Conservation (phyloP, 2,797 vertebrate genomes). For the Artibeus jamaicensis region DNA sequence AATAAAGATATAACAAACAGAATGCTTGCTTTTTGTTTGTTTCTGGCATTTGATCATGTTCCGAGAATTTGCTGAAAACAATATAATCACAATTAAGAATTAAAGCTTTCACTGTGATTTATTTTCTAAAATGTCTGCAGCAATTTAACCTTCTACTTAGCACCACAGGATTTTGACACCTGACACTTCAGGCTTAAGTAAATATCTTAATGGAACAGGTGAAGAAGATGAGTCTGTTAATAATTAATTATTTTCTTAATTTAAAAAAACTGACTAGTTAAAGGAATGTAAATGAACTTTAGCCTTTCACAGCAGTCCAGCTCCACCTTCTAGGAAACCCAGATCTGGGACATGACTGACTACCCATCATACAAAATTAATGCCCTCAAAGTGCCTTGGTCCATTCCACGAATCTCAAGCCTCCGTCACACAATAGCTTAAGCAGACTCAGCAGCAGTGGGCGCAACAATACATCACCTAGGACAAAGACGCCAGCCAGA, state of each 20-base stretch:
- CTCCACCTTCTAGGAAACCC: conserved; percentile 62
- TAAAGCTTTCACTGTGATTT: conserved; percentile 28
- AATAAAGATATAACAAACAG: neutral
- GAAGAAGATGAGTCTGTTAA: neutral
- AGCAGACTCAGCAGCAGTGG: neutral
- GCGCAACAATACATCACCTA: neutral
- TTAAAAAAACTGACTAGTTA: neutral
- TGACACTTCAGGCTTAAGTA: neutral
- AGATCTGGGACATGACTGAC: neutral
- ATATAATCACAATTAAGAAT: neutral
- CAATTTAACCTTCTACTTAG: neutral
- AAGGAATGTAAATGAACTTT: conserved; percentile 9
- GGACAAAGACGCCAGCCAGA: conserved; percentile 56
- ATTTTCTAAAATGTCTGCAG: conserved; percentile 57
- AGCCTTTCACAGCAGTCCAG: conserved; percentile 43
- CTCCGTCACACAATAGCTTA: conserved; percentile 56
- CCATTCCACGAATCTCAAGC: neutral
- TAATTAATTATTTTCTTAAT: conserved; percentile 24
- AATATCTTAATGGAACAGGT: neutral
- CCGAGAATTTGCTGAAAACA: conserved; percentile 9
- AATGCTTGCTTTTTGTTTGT: neutral
- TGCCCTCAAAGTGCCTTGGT: neutral
- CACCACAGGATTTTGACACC: neutral
- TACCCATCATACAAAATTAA: neutral
- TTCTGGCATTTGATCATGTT: neutral